These are phyloP conservation scores for Aegithalos caudatus DNA, from an alignment of 2,113 vertebrate genomes.

Conservation along the genomic window DNA sequence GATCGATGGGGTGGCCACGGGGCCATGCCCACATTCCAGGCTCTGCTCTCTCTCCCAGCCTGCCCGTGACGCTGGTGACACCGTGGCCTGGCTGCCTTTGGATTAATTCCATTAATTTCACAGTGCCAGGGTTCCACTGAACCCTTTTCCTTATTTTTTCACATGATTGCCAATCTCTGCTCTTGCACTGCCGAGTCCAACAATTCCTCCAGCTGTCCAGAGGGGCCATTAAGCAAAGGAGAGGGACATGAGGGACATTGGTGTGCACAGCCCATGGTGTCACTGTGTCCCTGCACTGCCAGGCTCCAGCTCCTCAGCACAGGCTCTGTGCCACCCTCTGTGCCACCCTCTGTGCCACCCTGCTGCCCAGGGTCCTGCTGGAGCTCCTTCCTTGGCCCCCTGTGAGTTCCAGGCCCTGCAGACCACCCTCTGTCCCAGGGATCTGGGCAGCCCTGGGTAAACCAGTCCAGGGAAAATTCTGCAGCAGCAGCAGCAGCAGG, in stretches of 20 bases:
- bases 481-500: background rate
- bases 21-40: background rate
- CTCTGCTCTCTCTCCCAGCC: too few species aligned
- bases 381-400: background rate
- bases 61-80: too few species aligned
- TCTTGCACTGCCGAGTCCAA: background rate
- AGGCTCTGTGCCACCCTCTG: background rate
- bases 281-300: background rate
- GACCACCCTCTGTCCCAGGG: background rate
- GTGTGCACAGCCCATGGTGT: background rate
- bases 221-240: slow-evolving; percentile 26
- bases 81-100: background rate
- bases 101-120: slow-evolving; percentile 52
- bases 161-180: slow-evolving; percentile 33
- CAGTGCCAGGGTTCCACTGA: slow-evolving; percentile 46
- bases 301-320: fast-evolving
- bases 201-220: slow-evolving; percentile 31
- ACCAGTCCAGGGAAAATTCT: background rate
- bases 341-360: background rate
- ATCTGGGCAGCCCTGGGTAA: background rate
- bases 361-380: background rate
- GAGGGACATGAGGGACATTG: background rate
- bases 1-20: background rate
- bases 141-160: slow-evolving; percentile 49
- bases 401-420: fast-evolving